Evolutionary conservation across 2,797 vertebrate species (phyloP), one percentile per base, ranked within the genome.

Genomic region (Intellagama lesueurii): DNA sequence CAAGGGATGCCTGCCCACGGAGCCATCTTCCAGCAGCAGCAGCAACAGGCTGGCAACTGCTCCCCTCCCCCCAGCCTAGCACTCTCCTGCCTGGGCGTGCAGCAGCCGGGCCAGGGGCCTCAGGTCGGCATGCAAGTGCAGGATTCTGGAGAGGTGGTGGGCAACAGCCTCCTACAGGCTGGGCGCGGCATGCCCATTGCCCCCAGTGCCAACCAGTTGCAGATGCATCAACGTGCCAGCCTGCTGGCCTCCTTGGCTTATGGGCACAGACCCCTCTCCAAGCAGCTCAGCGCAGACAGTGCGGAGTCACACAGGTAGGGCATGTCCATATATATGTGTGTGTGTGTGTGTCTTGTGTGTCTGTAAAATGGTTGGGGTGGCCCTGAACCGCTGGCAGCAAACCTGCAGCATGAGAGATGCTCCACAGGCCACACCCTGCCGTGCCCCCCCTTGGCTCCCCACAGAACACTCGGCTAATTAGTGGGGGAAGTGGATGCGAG

Each of bases 271-370:
- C 98, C 98, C 81, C 97, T 99, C 16, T 99, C 98, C 94, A 99
- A 99, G 97, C 99, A 99, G 96, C 97, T 99, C 93, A 99, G 99
- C 1, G 98, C 99, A 0, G 99, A 99, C 97, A 99, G 98, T 24
- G 99, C 99, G 0, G 99, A 99, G 95, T 98, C 98, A 26, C 99
- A 99, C 98, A 99, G 99, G 99, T 99, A 40, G 91, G 94, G 87
- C 77, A 14, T 0, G 0, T 0, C 0, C 1, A 35, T 6, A 28
- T 64, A 11, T 64, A 4, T 64, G 60, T 64, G 5, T 5, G 56
- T 0, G 32, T n/a, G 16, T 60, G 56, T 56, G 9, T 56, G 52
- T 56, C 8, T 14, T 11, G 14, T 56, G 52, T 56, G 52, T 56
- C 52, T 56, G 52, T 12, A 56, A 56, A 9, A 56, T 56, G 9